phyloP scores from a whole-genome alignment of 2,888 invertebrate species.

The Ochropleura plecta region DNA sequence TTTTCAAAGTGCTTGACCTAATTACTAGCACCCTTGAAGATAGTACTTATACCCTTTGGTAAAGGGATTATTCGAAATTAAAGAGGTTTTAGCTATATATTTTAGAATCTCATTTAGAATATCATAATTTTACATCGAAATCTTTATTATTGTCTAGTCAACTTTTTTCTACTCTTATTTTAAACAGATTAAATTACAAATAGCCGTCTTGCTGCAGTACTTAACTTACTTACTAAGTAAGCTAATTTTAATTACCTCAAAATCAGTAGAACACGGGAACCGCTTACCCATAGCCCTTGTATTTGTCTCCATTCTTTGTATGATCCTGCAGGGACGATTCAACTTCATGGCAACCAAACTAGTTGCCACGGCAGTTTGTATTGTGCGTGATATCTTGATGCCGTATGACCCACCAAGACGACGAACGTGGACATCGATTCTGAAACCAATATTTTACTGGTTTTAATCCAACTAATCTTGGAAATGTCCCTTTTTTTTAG shows the following conservation, averaged over 20 bases:
- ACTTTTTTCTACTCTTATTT: no score
- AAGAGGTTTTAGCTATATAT: no score
- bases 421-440: conserved; percentile 57
- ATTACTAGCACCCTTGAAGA: background rate
- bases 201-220: no score
- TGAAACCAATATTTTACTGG: conserved; percentile 79
- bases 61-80: no score
- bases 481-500: background rate
- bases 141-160: no score
- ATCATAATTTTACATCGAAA: no score
- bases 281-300: conserved; percentile 82
- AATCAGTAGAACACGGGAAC: conserved; percentile 73
- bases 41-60: no score
- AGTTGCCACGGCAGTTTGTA: conserved; percentile 90
- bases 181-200: no score
- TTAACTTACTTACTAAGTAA: background rate
- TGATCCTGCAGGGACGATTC: conserved; percentile 91
- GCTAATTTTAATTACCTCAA: conserved; percentile 38
- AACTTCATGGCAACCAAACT: conserved; percentile 91
- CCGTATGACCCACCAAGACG: conserved; percentile 92
- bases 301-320: conserved; percentile 89
- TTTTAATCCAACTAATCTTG: background rate
- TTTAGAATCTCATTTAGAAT: no score
- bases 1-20: background rate
- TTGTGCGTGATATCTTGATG: conserved; percentile 91